Evolutionary conservation across 2,888 invertebrate genomes (phyloP).

Genomic region (Bugula neritina): DNA sequence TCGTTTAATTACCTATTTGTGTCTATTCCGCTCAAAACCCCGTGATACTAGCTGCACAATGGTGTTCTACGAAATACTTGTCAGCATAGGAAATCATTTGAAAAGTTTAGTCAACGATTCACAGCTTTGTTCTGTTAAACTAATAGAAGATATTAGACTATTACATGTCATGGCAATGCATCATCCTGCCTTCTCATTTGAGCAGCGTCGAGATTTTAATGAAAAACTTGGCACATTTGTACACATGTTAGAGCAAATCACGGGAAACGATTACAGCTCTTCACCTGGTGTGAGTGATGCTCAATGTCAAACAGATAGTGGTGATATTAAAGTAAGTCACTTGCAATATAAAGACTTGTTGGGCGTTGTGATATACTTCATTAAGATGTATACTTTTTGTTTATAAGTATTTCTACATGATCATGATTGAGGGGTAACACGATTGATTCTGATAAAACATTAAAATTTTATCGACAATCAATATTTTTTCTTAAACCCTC

Average conservation of each 20-base stretch:
- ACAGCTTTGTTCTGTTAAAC: background rate
- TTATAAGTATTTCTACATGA: too few species aligned
- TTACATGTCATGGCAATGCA: constrained; percentile 3
- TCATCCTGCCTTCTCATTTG: constrained; percentile 22
- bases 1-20: background rate
- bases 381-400: too few species aligned
- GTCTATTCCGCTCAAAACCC: background rate
- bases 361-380: too few species aligned
- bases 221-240: background rate
- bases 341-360: too few species aligned
- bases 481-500: too few species aligned
- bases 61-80: background rate
- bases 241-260: background rate
- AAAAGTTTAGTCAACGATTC: background rate
- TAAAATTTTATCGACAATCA: too few species aligned
- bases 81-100: background rate
- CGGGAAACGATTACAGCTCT: background rate
- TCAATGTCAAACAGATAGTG: constrained; percentile 1
- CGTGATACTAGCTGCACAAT: background rate
- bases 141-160: background rate
- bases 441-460: too few species aligned
- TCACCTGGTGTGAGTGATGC: background rate
- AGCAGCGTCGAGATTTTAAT: background rate
- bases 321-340: background rate
- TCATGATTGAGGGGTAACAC: too few species aligned